phyloP scores from a whole-genome alignment of 2,888 invertebrate genomes.

The Chaetoderma sp. region DNA sequence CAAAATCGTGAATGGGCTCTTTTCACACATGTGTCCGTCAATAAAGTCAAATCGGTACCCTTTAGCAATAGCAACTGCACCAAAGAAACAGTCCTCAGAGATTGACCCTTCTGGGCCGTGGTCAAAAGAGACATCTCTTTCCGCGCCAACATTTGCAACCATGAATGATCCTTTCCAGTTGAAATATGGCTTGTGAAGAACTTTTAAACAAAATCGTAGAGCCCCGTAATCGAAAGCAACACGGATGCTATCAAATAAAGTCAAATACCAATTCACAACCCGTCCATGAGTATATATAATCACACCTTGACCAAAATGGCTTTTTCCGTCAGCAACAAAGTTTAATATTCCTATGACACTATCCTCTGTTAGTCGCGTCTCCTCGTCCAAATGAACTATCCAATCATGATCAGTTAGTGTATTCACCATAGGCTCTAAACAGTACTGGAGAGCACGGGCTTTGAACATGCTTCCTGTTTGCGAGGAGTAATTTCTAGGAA shows the following conservation, averaged over 20 bases:
- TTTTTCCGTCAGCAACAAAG: not conserved
- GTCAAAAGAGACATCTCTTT: conserved; percentile 50
- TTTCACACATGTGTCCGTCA: conserved; percentile 60
- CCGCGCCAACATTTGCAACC: conserved; percentile 53
- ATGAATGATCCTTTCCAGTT: conserved; percentile 63
- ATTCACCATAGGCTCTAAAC: not conserved
- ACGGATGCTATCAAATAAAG: conserved; percentile 51
- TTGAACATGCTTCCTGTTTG: not conserved
- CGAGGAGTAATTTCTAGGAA: not conserved
- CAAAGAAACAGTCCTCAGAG: conserved; percentile 59
- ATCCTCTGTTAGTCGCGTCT: not conserved
- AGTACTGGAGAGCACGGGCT: conserved; percentile 6
- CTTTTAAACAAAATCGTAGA: conserved; percentile 45
- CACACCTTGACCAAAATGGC: conserved; percentile 17
- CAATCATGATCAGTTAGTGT: not conserved
- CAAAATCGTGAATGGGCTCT: conserved; percentile 52
- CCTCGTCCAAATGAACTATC: conserved; percentile 14
- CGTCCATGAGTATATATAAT: conserved; percentile 54
- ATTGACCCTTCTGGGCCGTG: conserved; percentile 54
- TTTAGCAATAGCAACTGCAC: conserved; percentile 48
- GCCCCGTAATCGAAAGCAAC: conserved; percentile 54
- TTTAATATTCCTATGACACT: conserved; percentile 2
- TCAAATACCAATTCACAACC: conserved; percentile 57
- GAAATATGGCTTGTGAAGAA: conserved; percentile 50
- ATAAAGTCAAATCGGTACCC: conserved; percentile 59